Base-by-base conservation (phyloP, 2,797 vertebrate genomes). In the Poeciliopsis turneri region DNA sequence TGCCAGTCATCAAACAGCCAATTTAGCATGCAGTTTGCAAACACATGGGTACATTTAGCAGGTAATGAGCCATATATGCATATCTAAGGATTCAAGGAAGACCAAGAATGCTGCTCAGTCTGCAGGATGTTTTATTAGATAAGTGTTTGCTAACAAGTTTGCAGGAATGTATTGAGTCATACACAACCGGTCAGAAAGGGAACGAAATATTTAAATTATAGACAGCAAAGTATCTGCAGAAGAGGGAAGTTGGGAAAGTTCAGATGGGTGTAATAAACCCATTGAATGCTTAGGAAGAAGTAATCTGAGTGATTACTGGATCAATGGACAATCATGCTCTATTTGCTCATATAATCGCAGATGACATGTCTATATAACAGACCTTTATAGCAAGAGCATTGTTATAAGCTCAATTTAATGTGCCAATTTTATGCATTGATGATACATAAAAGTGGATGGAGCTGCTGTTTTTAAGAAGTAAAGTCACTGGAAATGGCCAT, bases 11-110 rank as follows among this genome's bases (percentile, higher is more conserved):
- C 75, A 69, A 69, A 53, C 64, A 75, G n/a, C 33, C n/a, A 69
- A 69, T 77, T 69, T 70, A 49, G 59, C 30, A 45, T 33, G 59
- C 23, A 66, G 45, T 66, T 76, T 47, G 33, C 45, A 66, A 76
- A 76, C 59, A 75, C 43, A 75, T 4, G 11, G 57, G 74, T 61
- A 64, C 74, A 75, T 75, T 75, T 68, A 76, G 75, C 75, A 75
- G 74, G n/a, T 75, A 75, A 76, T 76, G 75, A 76, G 75, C 45
- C 75, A 39, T 36, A 39, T 30, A 20, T 64, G 33, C 43, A 33
- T 36, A 75, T 64, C 6, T 20, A 49, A 18, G 59, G 30, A 76
- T 49, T 76, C 23, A 76, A 36, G 45, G 75, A 66, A 66, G 30
- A 66, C 20, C 59, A 49, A 49, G 30, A 18, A 76, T 33, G 57